Conservation (phyloP, 2,888 invertebrate genomes). For the Lypha dubia region DNA sequence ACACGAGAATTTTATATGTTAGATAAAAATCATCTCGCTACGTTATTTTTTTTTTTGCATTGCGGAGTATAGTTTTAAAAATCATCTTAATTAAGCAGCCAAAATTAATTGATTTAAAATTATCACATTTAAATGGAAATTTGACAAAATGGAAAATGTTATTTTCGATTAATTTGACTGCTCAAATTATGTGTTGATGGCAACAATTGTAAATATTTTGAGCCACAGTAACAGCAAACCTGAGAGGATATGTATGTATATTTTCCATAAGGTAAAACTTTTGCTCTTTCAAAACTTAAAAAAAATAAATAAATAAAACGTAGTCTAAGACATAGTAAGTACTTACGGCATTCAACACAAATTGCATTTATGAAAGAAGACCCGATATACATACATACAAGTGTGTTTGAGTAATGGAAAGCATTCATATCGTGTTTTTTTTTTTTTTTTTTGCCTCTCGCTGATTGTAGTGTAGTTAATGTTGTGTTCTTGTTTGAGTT, state of each 20-base stretch:
- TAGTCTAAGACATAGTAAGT: slow-evolving; percentile 60
- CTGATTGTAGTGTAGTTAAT: slow-evolving; percentile 17
- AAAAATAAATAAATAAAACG: too few relatives aligned
- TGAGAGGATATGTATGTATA: slow-evolving; percentile 9
- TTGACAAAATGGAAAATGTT: neutral
- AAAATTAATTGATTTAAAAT: too few relatives aligned
- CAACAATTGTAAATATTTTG: slow-evolving; percentile 8
- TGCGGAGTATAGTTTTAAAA: too few relatives aligned
- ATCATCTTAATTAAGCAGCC: too few relatives aligned
- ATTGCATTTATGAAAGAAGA: slow-evolving; percentile 68
- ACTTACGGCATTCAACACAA: slow-evolving; percentile 70
- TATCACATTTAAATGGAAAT: too few relatives aligned
- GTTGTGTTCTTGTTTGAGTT: slow-evolving; percentile 24
- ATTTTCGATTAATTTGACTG: neutral
- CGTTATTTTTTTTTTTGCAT: too few relatives aligned
- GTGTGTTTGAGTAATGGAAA: slow-evolving; percentile 21
- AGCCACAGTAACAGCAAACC: slow-evolving; percentile 46
- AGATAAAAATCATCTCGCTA: too few relatives aligned
- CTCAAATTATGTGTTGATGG: neutral
- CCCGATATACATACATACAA: neutral
- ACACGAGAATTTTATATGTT: too few relatives aligned
- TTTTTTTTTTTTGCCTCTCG: slow-evolving; percentile 35
- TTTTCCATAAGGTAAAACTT: slow-evolving; percentile 60
- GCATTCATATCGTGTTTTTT: slow-evolving; percentile 41
- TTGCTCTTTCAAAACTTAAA: slow-evolving; percentile 14